Conservation (phyloP, 2,797 vertebrate species). For the Malacoraja senta region DNA sequence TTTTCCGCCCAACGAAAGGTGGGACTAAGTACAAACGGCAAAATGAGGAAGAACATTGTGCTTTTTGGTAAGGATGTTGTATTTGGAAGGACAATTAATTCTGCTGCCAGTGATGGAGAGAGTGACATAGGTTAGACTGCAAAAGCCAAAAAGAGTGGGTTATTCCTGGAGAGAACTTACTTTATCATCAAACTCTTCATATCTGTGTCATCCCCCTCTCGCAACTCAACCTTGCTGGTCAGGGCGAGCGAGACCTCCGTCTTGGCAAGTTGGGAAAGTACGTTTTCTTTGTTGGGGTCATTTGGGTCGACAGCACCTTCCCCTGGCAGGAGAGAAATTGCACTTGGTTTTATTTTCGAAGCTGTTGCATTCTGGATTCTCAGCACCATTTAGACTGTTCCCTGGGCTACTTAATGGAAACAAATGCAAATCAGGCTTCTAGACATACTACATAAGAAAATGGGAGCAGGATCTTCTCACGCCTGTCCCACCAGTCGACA, state of each 20-base stretch:
- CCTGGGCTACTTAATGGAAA: not conserved
- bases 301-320: constrained; percentile 79
- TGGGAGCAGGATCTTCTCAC: not conserved
- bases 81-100: not conserved
- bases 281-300: constrained; percentile 75
- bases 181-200: constrained; percentile 83
- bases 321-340: constrained; percentile 56
- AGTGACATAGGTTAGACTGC: not conserved
- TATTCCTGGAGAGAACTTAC: constrained; percentile 56
- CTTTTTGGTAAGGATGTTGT: not conserved
- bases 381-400: not conserved
- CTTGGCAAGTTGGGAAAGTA: constrained; percentile 78
- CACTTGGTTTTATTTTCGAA: not conserved
- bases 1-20: too few species aligned
- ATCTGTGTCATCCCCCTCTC: constrained; percentile 81
- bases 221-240: constrained; percentile 88
- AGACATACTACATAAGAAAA: not conserved
- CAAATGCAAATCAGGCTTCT: not conserved
- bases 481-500: too few species aligned
- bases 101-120: not conserved
- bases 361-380: not conserved
- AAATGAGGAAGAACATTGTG: not conserved
- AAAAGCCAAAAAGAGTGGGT: not conserved
- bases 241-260: constrained; percentile 92
- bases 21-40: not conserved